Evolutionary conservation across 2,113 vertebrate genomes (phyloP).

Genomic region (Hydrochoerus hydrochaeris): DNA sequence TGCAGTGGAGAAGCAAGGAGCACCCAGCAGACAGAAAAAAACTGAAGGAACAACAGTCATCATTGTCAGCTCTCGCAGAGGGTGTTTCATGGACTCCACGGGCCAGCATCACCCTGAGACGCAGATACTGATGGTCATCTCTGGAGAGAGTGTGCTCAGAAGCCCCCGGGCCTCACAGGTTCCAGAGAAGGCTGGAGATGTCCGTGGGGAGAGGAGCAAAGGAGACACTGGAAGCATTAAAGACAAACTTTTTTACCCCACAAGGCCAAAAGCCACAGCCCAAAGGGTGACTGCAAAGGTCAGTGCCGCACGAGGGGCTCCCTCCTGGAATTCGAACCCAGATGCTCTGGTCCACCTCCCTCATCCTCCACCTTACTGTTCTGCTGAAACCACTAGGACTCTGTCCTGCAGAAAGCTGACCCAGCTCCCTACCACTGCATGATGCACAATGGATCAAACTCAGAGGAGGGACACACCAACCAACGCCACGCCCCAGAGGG

Average conservation of each 20-base stretch:
- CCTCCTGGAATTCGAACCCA: constrained; percentile 10
- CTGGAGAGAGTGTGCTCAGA: background rate
- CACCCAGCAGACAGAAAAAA: background rate
- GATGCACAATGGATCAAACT: background rate
- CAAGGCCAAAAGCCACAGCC: background rate
- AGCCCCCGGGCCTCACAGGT: background rate
- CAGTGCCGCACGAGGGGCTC: background rate
- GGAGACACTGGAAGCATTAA: background rate
- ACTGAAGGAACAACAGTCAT: background rate
- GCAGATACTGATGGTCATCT: background rate
- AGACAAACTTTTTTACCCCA: background rate
- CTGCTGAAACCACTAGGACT: background rate
- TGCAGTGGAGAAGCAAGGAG: background rate
- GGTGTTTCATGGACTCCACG: background rate
- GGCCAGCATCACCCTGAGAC: background rate
- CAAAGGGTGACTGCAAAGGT: background rate
- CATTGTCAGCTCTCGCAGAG: background rate
- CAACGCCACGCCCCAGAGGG: background rate
- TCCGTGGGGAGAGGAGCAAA: background rate
- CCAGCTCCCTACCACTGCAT: background rate
- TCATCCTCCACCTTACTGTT: background rate
- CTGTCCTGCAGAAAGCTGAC: background rate
- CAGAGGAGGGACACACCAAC: background rate
- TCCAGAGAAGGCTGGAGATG: background rate
- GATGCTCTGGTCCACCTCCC: background rate